phyloP scores from a whole-genome alignment of 1,140 invertebrate species.

The Ooceraea biroi region DNA sequence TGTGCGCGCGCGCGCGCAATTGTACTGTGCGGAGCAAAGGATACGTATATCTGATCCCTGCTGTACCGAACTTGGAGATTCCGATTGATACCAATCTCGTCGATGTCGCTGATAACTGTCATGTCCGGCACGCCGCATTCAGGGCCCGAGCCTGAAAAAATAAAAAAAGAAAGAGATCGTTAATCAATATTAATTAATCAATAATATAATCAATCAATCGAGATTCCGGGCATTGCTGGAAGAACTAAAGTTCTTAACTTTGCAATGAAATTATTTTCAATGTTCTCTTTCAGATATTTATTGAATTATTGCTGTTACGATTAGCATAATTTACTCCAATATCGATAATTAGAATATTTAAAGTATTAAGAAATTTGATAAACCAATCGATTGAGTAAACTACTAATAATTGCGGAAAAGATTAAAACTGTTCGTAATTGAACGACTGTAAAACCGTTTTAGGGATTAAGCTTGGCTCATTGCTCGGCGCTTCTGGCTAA shows the following conservation, averaged over 20 bases:
- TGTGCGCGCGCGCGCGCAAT: too few relatives aligned
- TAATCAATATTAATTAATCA: background rate
- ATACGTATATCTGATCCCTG: conserved; percentile 97
- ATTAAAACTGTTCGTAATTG: conserved; percentile 27
- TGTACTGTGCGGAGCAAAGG: conserved; percentile 87
- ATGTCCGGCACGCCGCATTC: conserved; percentile 94
- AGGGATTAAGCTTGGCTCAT: conserved; percentile 11
- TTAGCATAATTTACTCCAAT: too few relatives aligned
- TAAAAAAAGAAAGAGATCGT: conserved; percentile 62
- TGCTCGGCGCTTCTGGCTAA: conserved; percentile 15
- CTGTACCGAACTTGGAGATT: conserved; percentile 95
- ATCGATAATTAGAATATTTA: too few relatives aligned
- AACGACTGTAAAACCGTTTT: too few relatives aligned
- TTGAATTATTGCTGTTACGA: too few relatives aligned
- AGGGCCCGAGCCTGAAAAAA: conserved; percentile 87
- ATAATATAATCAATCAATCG: too few relatives aligned
- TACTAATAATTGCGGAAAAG: background rate
- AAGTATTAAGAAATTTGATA: too few relatives aligned
- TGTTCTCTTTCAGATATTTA: too few relatives aligned
- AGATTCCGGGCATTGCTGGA: too few relatives aligned
- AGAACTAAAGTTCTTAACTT: too few relatives aligned
- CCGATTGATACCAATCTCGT: conserved; percentile 95
- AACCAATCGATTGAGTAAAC: background rate
- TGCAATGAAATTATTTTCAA: too few relatives aligned
- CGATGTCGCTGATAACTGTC: conserved; percentile 97